These are phyloP conservation scores for Drosophila paracracens DNA, from an alignment of 2,888 invertebrate genomes.

Conservation along the genomic window DNA sequence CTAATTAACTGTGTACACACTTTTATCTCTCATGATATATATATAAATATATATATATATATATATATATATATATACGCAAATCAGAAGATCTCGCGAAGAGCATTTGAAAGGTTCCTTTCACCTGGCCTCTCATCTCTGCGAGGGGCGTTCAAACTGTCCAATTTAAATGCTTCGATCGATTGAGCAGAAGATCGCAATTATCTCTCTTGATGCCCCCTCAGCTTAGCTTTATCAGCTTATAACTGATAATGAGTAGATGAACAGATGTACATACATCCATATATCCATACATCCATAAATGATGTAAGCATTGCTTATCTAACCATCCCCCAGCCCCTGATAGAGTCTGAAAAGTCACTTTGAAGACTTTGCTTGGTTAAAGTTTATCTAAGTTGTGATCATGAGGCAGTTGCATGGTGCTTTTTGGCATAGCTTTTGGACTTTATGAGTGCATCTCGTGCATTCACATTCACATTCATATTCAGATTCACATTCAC, in stretches of 20 bases:
- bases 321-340: not conserved
- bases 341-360: not conserved
- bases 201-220: not conserved
- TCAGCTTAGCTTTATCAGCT: not conserved
- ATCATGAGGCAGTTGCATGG: not conserved
- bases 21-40: not conserved
- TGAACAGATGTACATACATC: not conserved
- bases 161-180: not conserved
- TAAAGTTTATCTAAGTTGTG: not conserved
- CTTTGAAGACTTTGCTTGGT: not conserved
- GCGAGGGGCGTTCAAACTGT: not conserved
- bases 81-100: not conserved
- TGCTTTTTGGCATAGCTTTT: not conserved
- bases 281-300: not conserved
- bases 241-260: not conserved
- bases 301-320: not conserved
- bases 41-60: not conserved
- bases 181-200: not conserved
- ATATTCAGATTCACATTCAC: not conserved
- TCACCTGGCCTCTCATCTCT: not conserved
- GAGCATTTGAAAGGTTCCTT: not conserved
- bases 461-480: not conserved
- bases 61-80: not conserved
- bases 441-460: conserved; percentile 28
- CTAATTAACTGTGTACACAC: not conserved